Percentiles rank a stretch among this genome's conserved stretches.
phyloP scores from a whole-genome alignment of 2,888 invertebrate genomes.

The Dynastes grantii region DNA sequence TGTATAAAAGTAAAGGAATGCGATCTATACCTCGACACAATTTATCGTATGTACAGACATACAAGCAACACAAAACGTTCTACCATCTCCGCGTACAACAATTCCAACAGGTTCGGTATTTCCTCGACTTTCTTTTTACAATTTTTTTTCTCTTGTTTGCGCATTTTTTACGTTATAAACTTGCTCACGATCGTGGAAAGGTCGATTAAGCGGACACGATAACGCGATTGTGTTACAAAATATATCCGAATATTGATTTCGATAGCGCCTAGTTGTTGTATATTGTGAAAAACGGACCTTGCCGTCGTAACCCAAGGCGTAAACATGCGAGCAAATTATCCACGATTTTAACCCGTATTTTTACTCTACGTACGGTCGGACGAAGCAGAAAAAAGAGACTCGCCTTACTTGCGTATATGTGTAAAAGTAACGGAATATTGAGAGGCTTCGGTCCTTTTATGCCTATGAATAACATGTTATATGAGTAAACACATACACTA shows the following conservation, averaged over 20 bases:
- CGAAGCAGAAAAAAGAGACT: background rate
- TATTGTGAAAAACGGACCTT: too few species aligned
- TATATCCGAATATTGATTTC: constrained; percentile 24
- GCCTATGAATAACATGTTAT: constrained; percentile 33
- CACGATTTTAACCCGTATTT: background rate
- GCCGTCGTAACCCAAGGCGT: background rate
- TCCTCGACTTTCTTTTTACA: too few species aligned
- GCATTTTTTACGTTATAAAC: too few species aligned
- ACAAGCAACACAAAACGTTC: too few species aligned
- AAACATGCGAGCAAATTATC: constrained; percentile 1
- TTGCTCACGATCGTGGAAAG: constrained; percentile 4
- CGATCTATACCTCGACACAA: too few species aligned
- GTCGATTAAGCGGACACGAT: background rate
- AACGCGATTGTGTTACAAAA: constrained; percentile 5
- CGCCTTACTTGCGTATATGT: background rate
- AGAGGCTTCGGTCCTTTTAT: constrained; percentile 36
- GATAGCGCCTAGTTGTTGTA: background rate
- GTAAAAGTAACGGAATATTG: constrained; percentile 32
- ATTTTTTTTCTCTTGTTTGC: too few species aligned
- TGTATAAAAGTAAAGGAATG: too few species aligned
- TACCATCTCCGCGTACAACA: too few species aligned
- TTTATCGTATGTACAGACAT: too few species aligned
- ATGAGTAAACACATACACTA: constrained; percentile 8
- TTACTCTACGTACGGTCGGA: background rate
- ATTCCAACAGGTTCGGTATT: too few species aligned